These are phyloP conservation scores for Erethizon dorsatum DNA, from an alignment of 2,797 vertebrate species.

Conservation along the genomic window DNA sequence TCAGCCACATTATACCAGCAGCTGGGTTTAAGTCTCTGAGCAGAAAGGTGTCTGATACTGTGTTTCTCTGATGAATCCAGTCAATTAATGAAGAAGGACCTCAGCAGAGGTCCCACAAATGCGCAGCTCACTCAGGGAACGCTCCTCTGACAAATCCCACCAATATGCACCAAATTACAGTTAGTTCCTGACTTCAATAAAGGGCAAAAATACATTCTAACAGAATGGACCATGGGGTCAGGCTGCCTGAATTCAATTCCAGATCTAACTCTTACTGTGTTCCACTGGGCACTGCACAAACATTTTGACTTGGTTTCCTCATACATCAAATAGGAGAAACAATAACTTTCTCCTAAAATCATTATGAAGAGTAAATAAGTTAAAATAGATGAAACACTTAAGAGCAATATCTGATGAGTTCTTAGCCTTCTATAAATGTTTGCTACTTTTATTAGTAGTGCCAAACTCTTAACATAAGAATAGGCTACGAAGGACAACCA, in stretches of 20 bases:
- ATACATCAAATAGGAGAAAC: not conserved
- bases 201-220: not conserved
- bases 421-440: not conserved
- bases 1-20: not conserved
- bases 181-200: not conserved
- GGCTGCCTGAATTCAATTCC: not conserved
- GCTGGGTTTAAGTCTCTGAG: not conserved
- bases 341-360: not conserved
- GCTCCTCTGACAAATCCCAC: not conserved
- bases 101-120: not conserved
- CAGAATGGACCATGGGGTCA: not conserved
- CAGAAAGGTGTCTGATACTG: not conserved
- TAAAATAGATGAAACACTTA: not conserved
- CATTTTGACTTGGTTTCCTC: not conserved
- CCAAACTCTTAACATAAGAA: not conserved
- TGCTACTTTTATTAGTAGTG: not conserved
- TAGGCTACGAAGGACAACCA: not conserved
- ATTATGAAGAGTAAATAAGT: not conserved
- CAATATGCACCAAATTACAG: not conserved
- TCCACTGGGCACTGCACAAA: not conserved
- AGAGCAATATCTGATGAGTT: not conserved
- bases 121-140: not conserved
- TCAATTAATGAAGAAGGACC: not conserved
- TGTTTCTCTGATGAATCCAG: slow-evolving; percentile 24
- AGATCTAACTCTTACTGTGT: not conserved